These are phyloP conservation scores for Thalassarche chlororhynchos DNA, from an alignment of 2,113 vertebrate genomes.

Conservation along the genomic window DNA sequence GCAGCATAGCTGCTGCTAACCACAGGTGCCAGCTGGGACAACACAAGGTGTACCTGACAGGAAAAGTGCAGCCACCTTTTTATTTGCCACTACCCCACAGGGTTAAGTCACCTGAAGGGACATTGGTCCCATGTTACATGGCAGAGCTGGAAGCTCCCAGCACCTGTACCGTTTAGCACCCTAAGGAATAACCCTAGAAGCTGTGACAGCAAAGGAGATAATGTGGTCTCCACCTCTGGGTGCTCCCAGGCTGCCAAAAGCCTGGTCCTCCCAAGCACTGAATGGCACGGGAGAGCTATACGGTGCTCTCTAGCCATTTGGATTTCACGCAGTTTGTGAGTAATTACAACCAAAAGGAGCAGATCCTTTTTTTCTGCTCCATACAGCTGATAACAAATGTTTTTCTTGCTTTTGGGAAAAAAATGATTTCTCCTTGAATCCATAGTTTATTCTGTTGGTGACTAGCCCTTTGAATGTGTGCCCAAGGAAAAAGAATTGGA, in stretches of 20 bases:
- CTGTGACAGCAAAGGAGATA: neutral
- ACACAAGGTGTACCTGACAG: neutral
- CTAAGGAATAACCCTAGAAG: neutral
- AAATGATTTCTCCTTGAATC: neutral
- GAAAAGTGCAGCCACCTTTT: neutral
- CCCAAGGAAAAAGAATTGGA: neutral
- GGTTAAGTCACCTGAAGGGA: neutral
- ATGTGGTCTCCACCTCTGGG: neutral
- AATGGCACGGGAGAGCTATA: neutral
- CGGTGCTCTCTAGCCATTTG: neutral
- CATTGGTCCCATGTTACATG: neutral
- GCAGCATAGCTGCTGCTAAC: neutral
- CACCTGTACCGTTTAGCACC: fast-evolving
- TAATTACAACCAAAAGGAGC: neutral
- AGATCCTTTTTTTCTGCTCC: neutral
- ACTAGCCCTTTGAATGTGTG: neutral
- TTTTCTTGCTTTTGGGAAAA: neutral
- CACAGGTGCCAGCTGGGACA: neutral
- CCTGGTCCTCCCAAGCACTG: neutral
- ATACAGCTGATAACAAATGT: neutral
- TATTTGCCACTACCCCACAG: neutral
- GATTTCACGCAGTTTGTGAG: neutral
- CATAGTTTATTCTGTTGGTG: neutral
- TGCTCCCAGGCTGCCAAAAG: neutral
- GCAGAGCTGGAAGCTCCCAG: neutral